A percentile compares a stretch with the other conserved stretches of the same genome.
Conservation (phyloP, 2,797 vertebrate genomes). For the Rhabdophis nuchalis region DNA sequence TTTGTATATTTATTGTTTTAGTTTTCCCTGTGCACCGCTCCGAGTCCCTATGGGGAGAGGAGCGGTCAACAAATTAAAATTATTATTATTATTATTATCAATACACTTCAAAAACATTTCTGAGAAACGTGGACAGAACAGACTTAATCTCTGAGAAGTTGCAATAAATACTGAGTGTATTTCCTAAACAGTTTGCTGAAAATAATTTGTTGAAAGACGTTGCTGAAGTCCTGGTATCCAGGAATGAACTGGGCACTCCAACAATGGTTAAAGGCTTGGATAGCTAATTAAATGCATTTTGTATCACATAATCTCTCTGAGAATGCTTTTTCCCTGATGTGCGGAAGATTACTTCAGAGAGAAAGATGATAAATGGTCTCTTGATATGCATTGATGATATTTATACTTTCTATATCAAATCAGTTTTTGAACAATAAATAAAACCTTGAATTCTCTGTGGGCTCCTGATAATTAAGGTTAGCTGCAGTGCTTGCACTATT, state of each 20-base stretch:
- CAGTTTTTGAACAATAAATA: not conserved
- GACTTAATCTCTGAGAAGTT: not conserved
- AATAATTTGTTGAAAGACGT: not conserved
- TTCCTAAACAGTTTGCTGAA: not conserved
- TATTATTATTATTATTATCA: too few species aligned
- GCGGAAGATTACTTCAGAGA: not conserved
- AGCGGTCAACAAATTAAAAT: too few species aligned
- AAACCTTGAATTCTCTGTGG: not conserved
- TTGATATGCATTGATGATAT: not conserved
- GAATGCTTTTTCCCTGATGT: not conserved
- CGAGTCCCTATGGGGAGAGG: too few species aligned
- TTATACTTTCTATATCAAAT: not conserved
- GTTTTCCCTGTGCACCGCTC: too few species aligned
- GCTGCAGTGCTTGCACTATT: not conserved
- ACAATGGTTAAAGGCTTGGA: not conserved
- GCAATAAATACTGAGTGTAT: not conserved
- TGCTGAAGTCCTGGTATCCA: not conserved
- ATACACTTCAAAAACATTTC: not conserved
- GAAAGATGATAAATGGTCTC: not conserved
- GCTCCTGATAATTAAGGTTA: not conserved
- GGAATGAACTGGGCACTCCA: not conserved
- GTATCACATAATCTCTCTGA: not conserved
- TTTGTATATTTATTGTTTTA: too few species aligned
- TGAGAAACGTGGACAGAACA: not conserved
- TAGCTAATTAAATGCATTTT: not conserved